A percentile compares a stretch with the other conserved stretches of the same genome.
Evolutionary conservation across 2,797 vertebrate genomes (phyloP).

Genomic region (Hydrolagus colliei): DNA sequence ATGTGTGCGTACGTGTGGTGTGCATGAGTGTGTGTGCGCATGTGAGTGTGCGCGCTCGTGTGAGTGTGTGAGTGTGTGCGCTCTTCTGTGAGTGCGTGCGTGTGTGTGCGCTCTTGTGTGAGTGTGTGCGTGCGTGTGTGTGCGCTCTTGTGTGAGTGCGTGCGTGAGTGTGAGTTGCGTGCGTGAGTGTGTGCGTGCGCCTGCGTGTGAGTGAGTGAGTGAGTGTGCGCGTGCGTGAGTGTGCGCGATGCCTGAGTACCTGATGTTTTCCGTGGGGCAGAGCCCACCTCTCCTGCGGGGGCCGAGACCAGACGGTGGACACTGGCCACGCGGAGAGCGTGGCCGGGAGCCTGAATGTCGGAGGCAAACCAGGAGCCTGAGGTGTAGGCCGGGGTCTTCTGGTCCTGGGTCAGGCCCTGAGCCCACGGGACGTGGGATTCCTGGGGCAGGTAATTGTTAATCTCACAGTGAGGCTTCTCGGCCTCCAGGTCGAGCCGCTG

Average conservation of each 20-base stretch:
- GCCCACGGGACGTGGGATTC: background rate
- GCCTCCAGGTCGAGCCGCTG: too few relatives aligned
- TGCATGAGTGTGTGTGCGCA: too few relatives aligned
- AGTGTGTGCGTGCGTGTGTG: background rate
- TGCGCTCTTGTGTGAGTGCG: background rate
- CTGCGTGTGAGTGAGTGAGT: too few relatives aligned
- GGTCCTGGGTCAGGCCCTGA: background rate
- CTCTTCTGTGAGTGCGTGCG: too few relatives aligned
- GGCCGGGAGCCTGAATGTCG: background rate
- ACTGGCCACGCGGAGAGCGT: background rate
- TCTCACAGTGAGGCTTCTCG: background rate
- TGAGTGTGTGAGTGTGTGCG: too few relatives aligned
- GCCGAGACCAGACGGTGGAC: background rate
- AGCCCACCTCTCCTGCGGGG: background rate
- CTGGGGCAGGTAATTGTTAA: background rate
- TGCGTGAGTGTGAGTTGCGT: too few relatives aligned
- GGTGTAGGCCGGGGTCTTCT: background rate
- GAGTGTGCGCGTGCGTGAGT: background rate
- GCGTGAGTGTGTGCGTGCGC: too few relatives aligned
- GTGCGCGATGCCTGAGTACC: background rate
- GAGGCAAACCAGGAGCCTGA: background rate
- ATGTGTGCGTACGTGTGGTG: too few relatives aligned
- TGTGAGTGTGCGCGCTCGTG: too few relatives aligned
- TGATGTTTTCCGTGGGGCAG: background rate
- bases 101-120: background rate